These are phyloP conservation scores for Ovibos moschatus DNA, from an alignment of 2,113 vertebrate species.

Conservation along the genomic window DNA sequence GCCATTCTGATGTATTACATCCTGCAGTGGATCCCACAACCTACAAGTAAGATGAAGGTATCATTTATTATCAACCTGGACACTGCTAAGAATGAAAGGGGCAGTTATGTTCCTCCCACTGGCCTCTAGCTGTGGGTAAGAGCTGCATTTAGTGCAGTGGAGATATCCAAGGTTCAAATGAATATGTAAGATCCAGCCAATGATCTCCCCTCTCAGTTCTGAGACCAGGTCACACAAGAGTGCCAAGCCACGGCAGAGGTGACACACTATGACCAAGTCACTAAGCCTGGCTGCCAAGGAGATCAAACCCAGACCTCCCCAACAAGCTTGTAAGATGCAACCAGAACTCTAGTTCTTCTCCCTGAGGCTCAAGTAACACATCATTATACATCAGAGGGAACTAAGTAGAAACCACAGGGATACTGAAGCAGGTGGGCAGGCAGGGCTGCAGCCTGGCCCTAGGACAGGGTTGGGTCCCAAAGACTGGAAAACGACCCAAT, in stretches of 20 bases:
- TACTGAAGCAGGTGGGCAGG: fast-evolving
- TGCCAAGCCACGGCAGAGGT: background rate
- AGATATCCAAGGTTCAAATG: background rate
- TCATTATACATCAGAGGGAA: background rate
- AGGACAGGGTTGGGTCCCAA: background rate
- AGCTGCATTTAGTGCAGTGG: background rate
- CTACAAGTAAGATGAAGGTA: background rate
- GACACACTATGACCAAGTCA: background rate
- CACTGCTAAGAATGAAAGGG: background rate
- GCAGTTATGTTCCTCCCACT: background rate
- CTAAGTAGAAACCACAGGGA: background rate
- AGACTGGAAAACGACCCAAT: background rate
- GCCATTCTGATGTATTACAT: background rate
- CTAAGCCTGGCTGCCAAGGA: background rate
- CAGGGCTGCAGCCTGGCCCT: background rate
- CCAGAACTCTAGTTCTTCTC: background rate
- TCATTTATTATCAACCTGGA: background rate
- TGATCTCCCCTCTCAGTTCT: background rate
- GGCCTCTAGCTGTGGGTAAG: background rate
- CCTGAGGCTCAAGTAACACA: background rate
- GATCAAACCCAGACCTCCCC: background rate
- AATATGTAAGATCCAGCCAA: background rate
- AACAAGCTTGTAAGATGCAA: background rate
- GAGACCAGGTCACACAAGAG: background rate
- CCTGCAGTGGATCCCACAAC: background rate